Conservation (phyloP, 2,888 invertebrate species). For the Sabellastarte sp. region DNA sequence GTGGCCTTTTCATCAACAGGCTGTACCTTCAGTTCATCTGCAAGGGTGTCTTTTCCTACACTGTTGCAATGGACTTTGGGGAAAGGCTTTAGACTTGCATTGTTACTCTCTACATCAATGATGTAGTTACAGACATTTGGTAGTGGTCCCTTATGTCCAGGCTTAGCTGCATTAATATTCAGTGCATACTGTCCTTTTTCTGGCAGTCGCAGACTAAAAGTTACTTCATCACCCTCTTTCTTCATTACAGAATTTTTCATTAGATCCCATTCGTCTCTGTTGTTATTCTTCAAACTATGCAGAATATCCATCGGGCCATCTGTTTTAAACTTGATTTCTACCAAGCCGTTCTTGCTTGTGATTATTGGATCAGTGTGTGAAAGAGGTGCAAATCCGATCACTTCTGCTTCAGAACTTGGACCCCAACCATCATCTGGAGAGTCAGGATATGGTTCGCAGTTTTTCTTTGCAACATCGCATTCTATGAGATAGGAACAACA, state of each 20-base stretch:
- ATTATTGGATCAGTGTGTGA: conserved; percentile 49
- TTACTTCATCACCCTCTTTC: conserved; percentile 41
- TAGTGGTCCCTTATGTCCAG: conserved; percentile 39
- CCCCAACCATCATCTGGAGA: conserved; percentile 55
- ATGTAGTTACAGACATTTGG: conserved; percentile 55
- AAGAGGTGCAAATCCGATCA: conserved; percentile 43
- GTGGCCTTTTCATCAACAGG: conserved; percentile 38
- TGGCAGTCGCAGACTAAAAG: conserved; percentile 47
- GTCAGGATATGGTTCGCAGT: conserved; percentile 48
- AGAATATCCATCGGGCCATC: conserved; percentile 41
- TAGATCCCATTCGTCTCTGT: conserved; percentile 33
- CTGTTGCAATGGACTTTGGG: conserved; percentile 44
- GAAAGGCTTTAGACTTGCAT: conserved; percentile 38
- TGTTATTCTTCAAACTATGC: conserved; percentile 44
- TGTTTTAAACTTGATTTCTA: conserved; percentile 45
- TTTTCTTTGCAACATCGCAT: conserved; percentile 39
- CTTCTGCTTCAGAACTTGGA: conserved; percentile 42
- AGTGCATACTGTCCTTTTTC: conserved; percentile 49
- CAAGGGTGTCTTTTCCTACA: conserved; percentile 35
- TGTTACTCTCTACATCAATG: conserved; percentile 31
- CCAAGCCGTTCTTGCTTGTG: conserved; percentile 44
- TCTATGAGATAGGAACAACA: conserved; percentile 51
- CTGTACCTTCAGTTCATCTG: conserved; percentile 39
- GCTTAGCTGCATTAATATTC: conserved; percentile 48
- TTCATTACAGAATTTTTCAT: conserved; percentile 45